Conservation (phyloP, 1,140 invertebrate species). For the Atta cephalotes region DNA sequence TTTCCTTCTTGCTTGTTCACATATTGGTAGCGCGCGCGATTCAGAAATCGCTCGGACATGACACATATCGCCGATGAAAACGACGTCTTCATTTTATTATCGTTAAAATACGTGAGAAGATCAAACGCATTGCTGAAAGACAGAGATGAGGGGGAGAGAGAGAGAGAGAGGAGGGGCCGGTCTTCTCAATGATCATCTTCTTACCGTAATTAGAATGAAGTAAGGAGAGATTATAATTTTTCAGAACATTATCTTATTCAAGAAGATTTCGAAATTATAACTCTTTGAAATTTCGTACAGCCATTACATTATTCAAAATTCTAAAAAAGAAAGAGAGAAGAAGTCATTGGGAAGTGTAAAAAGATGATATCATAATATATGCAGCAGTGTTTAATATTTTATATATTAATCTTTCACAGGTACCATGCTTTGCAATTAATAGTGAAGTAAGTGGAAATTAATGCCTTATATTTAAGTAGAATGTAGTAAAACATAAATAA, state of each 20-base stretch:
- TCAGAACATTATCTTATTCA: background rate
- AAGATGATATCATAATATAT: background rate
- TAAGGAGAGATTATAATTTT: background rate
- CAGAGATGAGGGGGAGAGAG: background rate
- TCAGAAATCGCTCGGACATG: slow-evolving; percentile 55
- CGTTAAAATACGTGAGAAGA: background rate
- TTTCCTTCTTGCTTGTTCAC: slow-evolving; percentile 58
- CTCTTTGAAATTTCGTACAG: background rate
- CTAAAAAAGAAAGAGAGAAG: background rate
- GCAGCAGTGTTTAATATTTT: background rate
- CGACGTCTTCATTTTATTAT: background rate
- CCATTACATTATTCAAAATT: background rate
- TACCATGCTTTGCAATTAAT: background rate
- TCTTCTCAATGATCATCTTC: background rate
- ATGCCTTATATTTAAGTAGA: background rate
- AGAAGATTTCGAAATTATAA: background rate
- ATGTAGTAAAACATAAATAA: background rate
- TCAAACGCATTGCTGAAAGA: background rate
- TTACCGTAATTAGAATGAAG: background rate
- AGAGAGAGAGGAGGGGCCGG: background rate
- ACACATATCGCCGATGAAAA: background rate
- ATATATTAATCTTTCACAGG: background rate
- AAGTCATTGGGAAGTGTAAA: background rate
- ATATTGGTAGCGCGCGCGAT: slow-evolving; percentile 48
- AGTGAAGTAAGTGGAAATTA: background rate